Percentiles rank a stretch among this genome's conserved stretches.
phyloP scores from a whole-genome alignment of 1,140 invertebrate genomes.

The Solen grandis region DNA sequence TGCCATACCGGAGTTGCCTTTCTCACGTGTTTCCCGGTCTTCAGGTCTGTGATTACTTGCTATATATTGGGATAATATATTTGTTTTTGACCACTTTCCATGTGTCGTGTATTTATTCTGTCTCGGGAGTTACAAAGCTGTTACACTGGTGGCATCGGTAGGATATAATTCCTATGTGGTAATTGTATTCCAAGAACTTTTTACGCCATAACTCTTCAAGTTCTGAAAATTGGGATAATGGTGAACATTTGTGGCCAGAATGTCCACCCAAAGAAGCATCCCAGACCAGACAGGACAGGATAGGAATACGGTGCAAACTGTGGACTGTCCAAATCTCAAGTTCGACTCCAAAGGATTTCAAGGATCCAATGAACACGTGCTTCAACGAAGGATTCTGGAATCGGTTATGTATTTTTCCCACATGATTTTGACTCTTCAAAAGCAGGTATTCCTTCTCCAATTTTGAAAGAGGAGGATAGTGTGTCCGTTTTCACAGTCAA shows the following conservation, averaged over 20 bases:
- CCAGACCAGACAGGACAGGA: conserved; percentile 10
- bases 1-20: too few relatives aligned
- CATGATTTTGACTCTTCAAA: too few relatives aligned
- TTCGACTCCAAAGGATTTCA: neutral
- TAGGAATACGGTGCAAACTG: neutral
- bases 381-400: too few relatives aligned
- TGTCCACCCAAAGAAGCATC: neutral
- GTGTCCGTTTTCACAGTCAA: neutral
- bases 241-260: conserved; percentile 7
- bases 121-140: too few relatives aligned
- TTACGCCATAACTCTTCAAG: neutral
- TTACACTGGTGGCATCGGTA: conserved; percentile 52
- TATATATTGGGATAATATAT: too few relatives aligned
- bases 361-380: neutral
- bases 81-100: too few relatives aligned
- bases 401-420: too few relatives aligned
- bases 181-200: neutral
- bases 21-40: too few relatives aligned
- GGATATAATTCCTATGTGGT: conserved; percentile 16
- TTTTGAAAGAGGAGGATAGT: too few relatives aligned
- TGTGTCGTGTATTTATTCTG: too few relatives aligned
- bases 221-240: neutral
- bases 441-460: too few relatives aligned
- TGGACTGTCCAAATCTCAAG: neutral
- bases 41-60: too few relatives aligned